Evolutionary conservation across 2,888 invertebrate species (phyloP), one percentile per base, ranked within the genome.

Genomic region (Heliconius ethilla): DNA sequence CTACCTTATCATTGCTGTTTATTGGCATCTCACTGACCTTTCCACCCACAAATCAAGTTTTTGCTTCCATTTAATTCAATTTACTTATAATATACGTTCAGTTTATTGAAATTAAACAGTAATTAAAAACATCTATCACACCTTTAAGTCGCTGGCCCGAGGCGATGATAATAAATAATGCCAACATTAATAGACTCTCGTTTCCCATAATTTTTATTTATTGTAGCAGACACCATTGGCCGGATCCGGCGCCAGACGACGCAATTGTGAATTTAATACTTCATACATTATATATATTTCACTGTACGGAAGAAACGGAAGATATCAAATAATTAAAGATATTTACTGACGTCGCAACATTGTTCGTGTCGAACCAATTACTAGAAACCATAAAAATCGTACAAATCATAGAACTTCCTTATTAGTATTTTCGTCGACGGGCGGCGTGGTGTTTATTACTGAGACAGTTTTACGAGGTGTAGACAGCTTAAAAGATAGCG

Each of bases 231-330:
- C 90, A 91, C 89, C 91, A 92, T 92, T 92, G 92, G 92, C 89
- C 88, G 90, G 86, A 85, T 81, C 86, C 86, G 93, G 92, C 92
- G 93, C 92, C 93, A 86, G 87, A 89, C 89, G 92, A 89, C 92
- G 93, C 92, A 90, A 89, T 91, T 90, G 90, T 91, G 91, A 93
- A 93, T 93, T 92, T 93, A 92, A 93, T 92, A 59, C n/a, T 10
- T 70, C 91, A 91, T 92, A 91, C 92, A 87, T 0, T 51, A 51
- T 85, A 89, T 90, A 91, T 92, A 91, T 90, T 88, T 89, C 7
- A 90, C 88, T 88, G 88, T 87, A 85, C 88, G 89, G 89, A 92
- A 92, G 92, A 92, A 92, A 67, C 18, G 3, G 59, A 59, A n/a
- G 59, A n/a, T 59, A 59, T 59, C n/a, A 59, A n/a, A 55, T 55